phyloP scores from a whole-genome alignment of 2,797 vertebrate genomes.

The Capromys pilorides region DNA sequence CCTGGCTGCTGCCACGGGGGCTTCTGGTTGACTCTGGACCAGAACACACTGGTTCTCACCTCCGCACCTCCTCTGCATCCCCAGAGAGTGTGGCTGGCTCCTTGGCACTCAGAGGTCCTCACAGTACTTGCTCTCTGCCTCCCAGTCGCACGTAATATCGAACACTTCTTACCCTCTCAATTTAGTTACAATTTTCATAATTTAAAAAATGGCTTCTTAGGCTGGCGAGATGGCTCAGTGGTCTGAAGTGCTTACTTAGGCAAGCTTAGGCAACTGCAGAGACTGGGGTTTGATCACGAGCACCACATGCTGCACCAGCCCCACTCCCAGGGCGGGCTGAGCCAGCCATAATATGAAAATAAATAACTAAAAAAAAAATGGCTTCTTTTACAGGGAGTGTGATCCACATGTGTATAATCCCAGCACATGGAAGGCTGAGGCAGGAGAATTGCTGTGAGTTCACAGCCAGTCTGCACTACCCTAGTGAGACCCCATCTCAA shows the following conservation, averaged over 20 bases:
- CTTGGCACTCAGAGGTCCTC: background rate
- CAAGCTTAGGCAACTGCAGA: too few species aligned
- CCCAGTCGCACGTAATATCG: background rate
- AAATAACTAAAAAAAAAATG: background rate
- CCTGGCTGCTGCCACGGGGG: accelerated
- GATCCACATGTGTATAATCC: background rate
- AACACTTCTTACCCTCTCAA: background rate
- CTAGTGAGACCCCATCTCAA: background rate
- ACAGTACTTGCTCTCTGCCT: background rate
- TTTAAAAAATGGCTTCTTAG: background rate
- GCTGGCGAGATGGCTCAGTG: too few species aligned
- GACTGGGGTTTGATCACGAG: too few species aligned
- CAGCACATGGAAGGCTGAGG: background rate
- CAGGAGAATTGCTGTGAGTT: background rate
- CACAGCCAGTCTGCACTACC: background rate
- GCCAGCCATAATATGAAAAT: too few species aligned
- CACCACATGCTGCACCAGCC: too few species aligned
- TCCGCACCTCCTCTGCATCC: background rate
- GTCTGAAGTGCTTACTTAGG: too few species aligned
- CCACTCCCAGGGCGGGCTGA: too few species aligned
- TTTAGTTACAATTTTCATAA: slow-evolving; percentile 14
- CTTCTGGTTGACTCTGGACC: background rate
- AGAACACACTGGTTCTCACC: accelerated
- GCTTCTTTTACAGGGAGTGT: background rate
- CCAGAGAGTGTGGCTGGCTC: background rate